Evolutionary conservation across 2,797 vertebrate species (phyloP).

Genomic region (Eleutherodactylus coqui): DNA sequence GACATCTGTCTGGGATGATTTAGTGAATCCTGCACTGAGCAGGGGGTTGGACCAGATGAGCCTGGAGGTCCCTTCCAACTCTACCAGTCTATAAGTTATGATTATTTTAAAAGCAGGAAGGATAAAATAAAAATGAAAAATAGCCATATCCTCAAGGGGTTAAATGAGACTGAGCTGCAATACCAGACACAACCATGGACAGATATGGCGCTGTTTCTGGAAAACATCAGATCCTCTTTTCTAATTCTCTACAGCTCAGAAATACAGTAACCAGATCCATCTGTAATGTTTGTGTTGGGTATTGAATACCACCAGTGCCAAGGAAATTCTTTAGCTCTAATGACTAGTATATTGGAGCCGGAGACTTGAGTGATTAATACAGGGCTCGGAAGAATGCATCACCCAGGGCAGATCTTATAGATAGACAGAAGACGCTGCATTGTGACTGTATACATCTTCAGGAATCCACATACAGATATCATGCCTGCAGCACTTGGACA

Average conservation of each 20-base stretch:
- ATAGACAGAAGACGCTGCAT: background rate
- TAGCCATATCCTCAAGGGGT: no score
- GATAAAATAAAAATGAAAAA: no score
- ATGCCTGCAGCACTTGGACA: conserved; percentile 26
- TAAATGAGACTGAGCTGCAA: no score
- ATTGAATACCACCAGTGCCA: background rate
- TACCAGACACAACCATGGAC: no score
- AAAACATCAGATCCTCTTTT: no score
- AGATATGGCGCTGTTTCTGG: background rate
- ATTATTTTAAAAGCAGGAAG: no score
- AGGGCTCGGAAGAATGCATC: background rate
- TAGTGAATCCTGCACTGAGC: no score
- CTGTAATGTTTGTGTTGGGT: background rate
- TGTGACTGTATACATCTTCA: background rate
- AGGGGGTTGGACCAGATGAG: no score
- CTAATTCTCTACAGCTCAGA: background rate
- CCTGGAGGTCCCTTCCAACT: no score
- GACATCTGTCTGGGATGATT: no score
- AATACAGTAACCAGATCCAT: no score
- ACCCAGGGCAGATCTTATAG: background rate
- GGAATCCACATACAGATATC: conserved; percentile 4
- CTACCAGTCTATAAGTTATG: no score
- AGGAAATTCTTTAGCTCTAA: background rate
- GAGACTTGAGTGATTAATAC: background rate
- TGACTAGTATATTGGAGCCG: background rate